Conservation (phyloP, 2,113 vertebrate species). For the Sinocyclocheilus maitianheensis region DNA sequence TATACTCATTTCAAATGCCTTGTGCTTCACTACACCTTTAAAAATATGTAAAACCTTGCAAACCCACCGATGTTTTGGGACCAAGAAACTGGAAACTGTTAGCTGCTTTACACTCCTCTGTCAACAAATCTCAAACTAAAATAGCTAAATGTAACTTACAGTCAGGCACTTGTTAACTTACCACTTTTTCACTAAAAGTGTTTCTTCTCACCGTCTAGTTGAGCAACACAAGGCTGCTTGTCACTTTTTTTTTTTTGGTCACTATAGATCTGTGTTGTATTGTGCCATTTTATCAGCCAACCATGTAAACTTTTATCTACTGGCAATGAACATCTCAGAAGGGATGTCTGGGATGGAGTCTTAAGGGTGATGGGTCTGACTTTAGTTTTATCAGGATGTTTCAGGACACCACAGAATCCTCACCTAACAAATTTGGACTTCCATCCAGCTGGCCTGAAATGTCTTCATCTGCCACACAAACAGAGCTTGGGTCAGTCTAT, state of each 20-base stretch:
- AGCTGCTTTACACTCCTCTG: slow-evolving; percentile 5
- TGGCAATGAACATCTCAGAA: not conserved
- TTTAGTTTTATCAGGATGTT: not conserved
- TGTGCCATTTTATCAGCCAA: not conserved
- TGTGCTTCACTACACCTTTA: not conserved
- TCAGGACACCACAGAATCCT: slow-evolving; percentile 5
- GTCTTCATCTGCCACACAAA: not conserved
- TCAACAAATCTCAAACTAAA: slow-evolving; percentile 18
- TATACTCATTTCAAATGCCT: not conserved
- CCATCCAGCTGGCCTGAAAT: slow-evolving; percentile 5
- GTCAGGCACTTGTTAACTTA: not conserved
- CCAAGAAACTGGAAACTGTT: not conserved
- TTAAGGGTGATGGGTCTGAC: not conserved
- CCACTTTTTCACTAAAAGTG: not conserved
- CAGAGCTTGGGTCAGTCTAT: not conserved
- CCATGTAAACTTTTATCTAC: slow-evolving; percentile 9
- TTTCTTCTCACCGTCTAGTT: not conserved
- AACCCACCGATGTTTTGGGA: not conserved
- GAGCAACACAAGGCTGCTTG: not conserved
- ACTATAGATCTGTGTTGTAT: not conserved
- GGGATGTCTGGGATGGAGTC: not conserved
- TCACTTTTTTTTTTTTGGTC: not conserved
- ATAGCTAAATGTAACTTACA: not conserved
- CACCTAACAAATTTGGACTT: not conserved
- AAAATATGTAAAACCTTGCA: not conserved